A percentile compares a stretch with the other conserved stretches of the same genome.
phyloP scores from a whole-genome alignment of 2,888 invertebrate species.

The Notodonta ziczac region DNA sequence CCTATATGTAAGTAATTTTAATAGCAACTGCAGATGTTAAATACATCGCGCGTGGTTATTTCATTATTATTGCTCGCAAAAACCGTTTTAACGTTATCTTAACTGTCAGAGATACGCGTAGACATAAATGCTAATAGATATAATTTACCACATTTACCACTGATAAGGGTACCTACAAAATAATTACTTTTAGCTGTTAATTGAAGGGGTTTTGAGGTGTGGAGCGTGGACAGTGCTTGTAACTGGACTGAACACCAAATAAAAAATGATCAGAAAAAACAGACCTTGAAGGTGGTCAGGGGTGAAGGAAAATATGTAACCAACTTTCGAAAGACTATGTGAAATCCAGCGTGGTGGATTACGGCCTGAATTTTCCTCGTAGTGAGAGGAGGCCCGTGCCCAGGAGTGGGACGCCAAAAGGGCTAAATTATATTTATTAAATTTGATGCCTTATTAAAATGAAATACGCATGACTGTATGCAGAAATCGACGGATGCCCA shows the following conservation, averaged over 20 bases:
- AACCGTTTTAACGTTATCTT: constrained; percentile 18
- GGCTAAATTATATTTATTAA: too few species aligned
- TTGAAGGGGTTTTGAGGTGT: constrained; percentile 6
- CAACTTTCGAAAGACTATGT: too few species aligned
- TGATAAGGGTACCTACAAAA: constrained; percentile 19
- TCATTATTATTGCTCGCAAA: constrained; percentile 10
- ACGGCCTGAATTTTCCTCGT: too few species aligned
- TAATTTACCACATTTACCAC: constrained; percentile 26
- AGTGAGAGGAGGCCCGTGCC: too few species aligned
- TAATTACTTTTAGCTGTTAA: constrained; percentile 20
- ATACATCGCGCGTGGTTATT: constrained; percentile 12
- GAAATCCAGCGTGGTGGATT: too few species aligned
- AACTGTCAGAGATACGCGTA: constrained; percentile 27
- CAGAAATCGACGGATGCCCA: too few species aligned
- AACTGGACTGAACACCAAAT: neutral
- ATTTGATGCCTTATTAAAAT: too few species aligned
- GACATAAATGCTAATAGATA: constrained; percentile 26
- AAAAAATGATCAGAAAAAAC: neutral
- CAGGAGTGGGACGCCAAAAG: too few species aligned
- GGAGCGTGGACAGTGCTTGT: neutral
- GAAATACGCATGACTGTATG: too few species aligned
- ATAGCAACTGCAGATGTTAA: constrained; percentile 21
- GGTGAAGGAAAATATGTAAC: too few species aligned
- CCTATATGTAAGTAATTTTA: constrained; percentile 9
- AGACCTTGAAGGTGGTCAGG: too few species aligned